These are phyloP conservation scores for Apamea monoglypha DNA, from an alignment of 2,888 invertebrate species.

Conservation along the genomic window DNA sequence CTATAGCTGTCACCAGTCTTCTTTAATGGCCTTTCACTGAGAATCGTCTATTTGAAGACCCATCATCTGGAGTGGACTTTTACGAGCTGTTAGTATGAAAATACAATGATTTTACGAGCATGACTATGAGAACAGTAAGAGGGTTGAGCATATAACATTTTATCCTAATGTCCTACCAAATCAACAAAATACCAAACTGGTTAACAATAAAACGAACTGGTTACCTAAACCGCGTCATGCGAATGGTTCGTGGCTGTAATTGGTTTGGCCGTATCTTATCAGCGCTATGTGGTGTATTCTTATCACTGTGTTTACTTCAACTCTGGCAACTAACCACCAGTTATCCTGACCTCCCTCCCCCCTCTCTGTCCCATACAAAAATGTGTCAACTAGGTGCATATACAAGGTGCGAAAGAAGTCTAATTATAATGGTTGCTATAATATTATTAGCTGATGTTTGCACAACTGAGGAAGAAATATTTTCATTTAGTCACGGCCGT, in stretches of 20 bases:
- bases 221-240: constrained; percentile 71
- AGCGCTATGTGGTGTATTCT: constrained; percentile 71
- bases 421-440: constrained; percentile 59
- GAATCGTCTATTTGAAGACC: not conserved
- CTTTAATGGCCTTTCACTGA: not conserved
- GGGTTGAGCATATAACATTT: not conserved
- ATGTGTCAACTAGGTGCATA: constrained; percentile 16
- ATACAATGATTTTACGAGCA: not conserved
- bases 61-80: not conserved
- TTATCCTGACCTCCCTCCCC: constrained; percentile 48
- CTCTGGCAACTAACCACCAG: constrained; percentile 69
- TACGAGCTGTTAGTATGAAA: not conserved
- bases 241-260: constrained; percentile 73
- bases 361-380: constrained; percentile 25
- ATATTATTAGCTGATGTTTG: constrained; percentile 77
- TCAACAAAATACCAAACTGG: constrained; percentile 33
- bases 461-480: constrained; percentile 81
- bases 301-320: constrained; percentile 76
- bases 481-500: constrained; percentile 73
- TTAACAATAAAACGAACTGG: constrained; percentile 47
- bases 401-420: constrained; percentile 54
- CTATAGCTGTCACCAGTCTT: not conserved
- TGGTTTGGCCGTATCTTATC: constrained; percentile 81
- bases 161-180: constrained; percentile 8
- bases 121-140: not conserved